Evolutionary conservation across 2,888 invertebrate genomes (phyloP).

Genomic region (Himalopsyche tibetana): DNA sequence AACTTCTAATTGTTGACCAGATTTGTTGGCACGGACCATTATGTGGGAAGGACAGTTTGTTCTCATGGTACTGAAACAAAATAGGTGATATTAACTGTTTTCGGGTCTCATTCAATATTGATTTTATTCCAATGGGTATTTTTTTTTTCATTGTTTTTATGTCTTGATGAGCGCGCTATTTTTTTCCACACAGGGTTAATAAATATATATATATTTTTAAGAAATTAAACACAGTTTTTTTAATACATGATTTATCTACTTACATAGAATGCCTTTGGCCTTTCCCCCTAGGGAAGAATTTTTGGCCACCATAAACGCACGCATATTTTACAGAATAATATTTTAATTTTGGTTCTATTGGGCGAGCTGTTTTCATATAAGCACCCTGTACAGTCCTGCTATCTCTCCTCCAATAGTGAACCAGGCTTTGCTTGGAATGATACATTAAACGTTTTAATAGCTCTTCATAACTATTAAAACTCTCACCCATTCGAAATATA

Average conservation of each 20-base stretch:
- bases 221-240: too few species aligned
- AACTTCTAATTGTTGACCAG: conserved; percentile 72
- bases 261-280: conserved; percentile 71
- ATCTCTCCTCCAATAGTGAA: conserved; percentile 73
- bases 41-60: conserved; percentile 73
- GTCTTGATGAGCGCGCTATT: too few species aligned
- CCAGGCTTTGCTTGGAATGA: conserved; percentile 71
- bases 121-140: too few species aligned
- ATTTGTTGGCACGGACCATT: conserved; percentile 72
- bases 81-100: not conserved
- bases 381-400: conserved; percentile 73
- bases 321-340: conserved; percentile 73
- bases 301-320: conserved; percentile 73
- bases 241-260: conserved; percentile 61
- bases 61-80: conserved; percentile 69
- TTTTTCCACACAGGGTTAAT: too few species aligned
- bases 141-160: too few species aligned
- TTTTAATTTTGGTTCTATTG: conserved; percentile 70
- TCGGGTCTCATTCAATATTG: not conserved
- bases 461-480: conserved; percentile 71
- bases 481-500: conserved; percentile 70
- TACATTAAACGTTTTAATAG: conserved; percentile 69
- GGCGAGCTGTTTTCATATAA: conserved; percentile 72
- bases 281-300: conserved; percentile 70
- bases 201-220: too few species aligned